Conservation (phyloP, 1,140 invertebrate genomes). For the Drosophila littoralis region DNA sequence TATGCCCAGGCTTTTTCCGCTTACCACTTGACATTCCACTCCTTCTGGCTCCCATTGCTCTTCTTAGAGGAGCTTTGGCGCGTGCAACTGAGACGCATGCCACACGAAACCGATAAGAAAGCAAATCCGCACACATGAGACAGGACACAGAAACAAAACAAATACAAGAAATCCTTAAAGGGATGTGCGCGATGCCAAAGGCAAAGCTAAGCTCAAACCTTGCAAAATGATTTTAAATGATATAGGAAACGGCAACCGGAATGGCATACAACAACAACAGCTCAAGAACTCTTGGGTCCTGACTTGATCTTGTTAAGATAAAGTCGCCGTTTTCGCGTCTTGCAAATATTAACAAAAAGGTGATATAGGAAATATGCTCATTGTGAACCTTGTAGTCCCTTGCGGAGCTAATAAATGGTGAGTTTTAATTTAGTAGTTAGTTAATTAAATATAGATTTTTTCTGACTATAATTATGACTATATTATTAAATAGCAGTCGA, state of each 20-base stretch:
- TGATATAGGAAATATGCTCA: constrained; percentile 8
- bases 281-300: constrained; percentile 22
- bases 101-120: constrained; percentile 55
- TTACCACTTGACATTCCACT: constrained; percentile 27
- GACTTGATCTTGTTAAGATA: constrained; percentile 68
- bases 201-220: constrained; percentile 60
- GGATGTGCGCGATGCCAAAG: constrained; percentile 23
- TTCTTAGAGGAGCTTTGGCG: background rate
- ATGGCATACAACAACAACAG: background rate
- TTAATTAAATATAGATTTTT: too few species aligned
- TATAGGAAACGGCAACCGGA: constrained; percentile 57
- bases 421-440: background rate
- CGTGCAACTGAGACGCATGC: constrained; percentile 22
- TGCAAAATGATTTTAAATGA: constrained; percentile 76
- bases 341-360: constrained; percentile 62
- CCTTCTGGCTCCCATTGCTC: background rate
- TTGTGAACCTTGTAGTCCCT: background rate
- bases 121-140: constrained; percentile 62
- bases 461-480: too few species aligned
- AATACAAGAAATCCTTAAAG: constrained; percentile 22
- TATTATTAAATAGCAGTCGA: too few species aligned
- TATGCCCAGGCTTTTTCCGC: constrained; percentile 1
- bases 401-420: background rate
- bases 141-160: constrained; percentile 28
- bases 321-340: constrained; percentile 42